Percentiles rank a stretch among this genome's conserved stretches.
These are phyloP conservation scores for Sepioteuthis lessoniana DNA, from an alignment of 2,888 invertebrate species.

Conservation along the genomic window DNA sequence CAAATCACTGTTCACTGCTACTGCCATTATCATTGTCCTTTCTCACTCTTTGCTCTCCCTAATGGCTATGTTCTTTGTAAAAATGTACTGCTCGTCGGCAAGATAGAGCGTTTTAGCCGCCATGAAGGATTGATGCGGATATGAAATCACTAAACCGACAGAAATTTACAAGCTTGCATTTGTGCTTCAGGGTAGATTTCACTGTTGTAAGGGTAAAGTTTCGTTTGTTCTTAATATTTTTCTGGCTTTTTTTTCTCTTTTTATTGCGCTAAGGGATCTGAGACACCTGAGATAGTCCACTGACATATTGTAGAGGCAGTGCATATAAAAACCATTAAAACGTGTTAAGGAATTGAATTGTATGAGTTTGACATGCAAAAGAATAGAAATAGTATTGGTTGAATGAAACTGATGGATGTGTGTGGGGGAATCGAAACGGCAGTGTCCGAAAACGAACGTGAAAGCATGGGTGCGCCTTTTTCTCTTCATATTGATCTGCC, in stretches of 20 bases:
- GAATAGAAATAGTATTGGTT: background rate
- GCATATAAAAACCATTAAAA: background rate
- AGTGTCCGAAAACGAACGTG: background rate
- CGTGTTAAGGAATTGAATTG: conserved; percentile 3
- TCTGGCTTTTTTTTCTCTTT: background rate
- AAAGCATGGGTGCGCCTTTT: background rate
- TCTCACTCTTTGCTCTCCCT: background rate
- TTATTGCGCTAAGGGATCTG: background rate
- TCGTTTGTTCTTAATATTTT: background rate
- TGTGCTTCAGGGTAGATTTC: background rate
- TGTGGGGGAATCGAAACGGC: background rate
- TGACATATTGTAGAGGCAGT: background rate
- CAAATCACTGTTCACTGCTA: background rate
- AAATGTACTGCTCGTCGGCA: background rate
- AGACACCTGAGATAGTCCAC: background rate
- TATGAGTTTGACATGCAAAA: background rate
- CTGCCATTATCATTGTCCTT: background rate
- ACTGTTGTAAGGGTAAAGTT: background rate
- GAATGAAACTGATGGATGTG: background rate
- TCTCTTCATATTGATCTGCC: background rate
- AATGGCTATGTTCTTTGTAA: background rate
- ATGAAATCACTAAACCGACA: conserved; percentile 20
- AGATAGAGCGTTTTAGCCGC: background rate
- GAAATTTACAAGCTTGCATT: background rate
- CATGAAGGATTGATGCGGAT: conserved; percentile 33